Conservation (phyloP, 2,113 vertebrate genomes). For the Artemisiospiza belli region DNA sequence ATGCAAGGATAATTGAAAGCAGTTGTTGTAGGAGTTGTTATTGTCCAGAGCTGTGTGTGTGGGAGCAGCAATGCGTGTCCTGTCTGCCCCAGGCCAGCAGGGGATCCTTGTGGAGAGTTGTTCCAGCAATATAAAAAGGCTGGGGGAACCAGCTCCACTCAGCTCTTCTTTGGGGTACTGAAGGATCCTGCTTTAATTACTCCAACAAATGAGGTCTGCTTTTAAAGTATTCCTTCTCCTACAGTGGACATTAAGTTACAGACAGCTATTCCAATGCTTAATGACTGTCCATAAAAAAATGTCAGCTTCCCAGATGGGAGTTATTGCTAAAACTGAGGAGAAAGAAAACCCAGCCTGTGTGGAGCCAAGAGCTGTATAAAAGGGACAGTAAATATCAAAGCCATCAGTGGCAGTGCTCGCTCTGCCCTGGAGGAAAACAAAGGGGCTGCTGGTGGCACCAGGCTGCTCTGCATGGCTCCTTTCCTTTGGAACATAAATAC, state of each 20-base stretch:
- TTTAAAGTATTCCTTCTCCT: not conserved
- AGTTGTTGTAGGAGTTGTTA: not conserved
- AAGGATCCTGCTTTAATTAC: not conserved
- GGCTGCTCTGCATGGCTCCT: not conserved
- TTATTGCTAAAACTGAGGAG: not conserved
- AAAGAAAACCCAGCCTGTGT: not conserved
- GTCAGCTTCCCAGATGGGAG: not conserved
- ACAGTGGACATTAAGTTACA: not conserved
- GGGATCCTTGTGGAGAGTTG: not conserved
- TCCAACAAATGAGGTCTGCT: not conserved
- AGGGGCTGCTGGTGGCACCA: not conserved
- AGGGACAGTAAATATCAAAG: conserved; percentile 11
- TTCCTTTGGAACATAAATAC: not conserved
- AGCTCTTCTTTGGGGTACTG: not conserved
- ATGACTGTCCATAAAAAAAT: not conserved
- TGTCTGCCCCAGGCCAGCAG: not conserved
- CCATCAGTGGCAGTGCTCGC: rapidly evolving
- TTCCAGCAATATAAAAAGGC: not conserved
- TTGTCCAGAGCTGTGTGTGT: not conserved
- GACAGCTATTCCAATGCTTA: not conserved
- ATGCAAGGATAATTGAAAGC: not conserved
- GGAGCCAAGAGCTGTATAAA: not conserved
- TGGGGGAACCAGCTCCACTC: not conserved
- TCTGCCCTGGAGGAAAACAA: not conserved
- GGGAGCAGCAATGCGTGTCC: not conserved